Evolutionary conservation across 2,888 invertebrate species (phyloP).

Genomic region (Encarsia formosa): DNA sequence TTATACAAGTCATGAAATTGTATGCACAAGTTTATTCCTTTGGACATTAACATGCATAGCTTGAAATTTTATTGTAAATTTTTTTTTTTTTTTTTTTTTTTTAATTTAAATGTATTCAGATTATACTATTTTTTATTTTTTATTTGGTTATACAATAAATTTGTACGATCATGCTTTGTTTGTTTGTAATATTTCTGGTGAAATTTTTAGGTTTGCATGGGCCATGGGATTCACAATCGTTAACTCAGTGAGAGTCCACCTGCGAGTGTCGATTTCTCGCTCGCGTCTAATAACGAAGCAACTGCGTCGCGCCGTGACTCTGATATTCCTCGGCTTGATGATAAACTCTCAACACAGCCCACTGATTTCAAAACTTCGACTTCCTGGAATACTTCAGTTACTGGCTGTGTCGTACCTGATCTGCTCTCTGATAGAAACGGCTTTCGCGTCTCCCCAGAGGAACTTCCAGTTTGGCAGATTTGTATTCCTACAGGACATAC

Average conservation of each 20-base stretch:
- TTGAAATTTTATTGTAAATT: too few relatives aligned
- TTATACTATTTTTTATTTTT: not conserved
- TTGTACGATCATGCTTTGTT: too few relatives aligned
- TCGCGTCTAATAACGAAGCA: slow-evolving; percentile 52
- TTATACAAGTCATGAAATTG: too few relatives aligned
- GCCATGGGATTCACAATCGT: slow-evolving; percentile 81
- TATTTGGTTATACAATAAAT: too few relatives aligned
- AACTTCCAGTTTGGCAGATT: slow-evolving; percentile 55
- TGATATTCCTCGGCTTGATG: slow-evolving; percentile 65
- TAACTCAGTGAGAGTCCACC: slow-evolving; percentile 66
- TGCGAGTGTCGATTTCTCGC: slow-evolving; percentile 63
- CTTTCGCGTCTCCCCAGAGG: slow-evolving; percentile 51
- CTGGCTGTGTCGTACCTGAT: slow-evolving; percentile 74
- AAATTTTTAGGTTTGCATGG: slow-evolving; percentile 71
- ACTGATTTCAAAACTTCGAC: slow-evolving; percentile 53
- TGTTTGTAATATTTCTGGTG: too few relatives aligned
- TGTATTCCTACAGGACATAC: slow-evolving; percentile 58
- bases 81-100: too few relatives aligned
- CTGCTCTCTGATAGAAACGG: slow-evolving; percentile 65
- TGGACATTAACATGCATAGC: too few relatives aligned
- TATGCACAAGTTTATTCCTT: slow-evolving; percentile 5
- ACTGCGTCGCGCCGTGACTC: slow-evolving; percentile 57
- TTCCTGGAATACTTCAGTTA: slow-evolving; percentile 82
- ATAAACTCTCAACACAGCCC: slow-evolving; percentile 53
- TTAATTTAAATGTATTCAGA: not conserved